Percentiles rank a stretch among this genome's conserved stretches.
Conservation (phyloP, 2,113 vertebrate species). For the Ictidomys tridecemlineatus region DNA sequence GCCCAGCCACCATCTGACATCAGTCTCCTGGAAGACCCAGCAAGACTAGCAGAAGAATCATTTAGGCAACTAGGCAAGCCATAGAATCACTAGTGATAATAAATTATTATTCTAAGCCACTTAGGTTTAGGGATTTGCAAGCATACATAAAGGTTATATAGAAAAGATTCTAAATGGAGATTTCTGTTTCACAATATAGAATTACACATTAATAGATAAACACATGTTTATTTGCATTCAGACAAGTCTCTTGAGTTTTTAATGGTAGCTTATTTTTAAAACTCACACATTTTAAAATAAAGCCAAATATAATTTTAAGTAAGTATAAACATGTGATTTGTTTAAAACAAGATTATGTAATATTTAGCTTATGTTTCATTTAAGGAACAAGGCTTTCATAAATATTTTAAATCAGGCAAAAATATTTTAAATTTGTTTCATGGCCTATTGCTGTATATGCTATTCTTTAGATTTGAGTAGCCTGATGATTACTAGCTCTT, state of each 20-base stretch:
- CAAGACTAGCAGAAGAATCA: neutral
- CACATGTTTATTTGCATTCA: neutral
- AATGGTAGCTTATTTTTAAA: neutral
- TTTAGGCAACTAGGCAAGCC: neutral
- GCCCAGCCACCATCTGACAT: no score
- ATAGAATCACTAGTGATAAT: neutral
- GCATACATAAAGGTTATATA: neutral
- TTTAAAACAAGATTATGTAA: slow-evolving; percentile 1
- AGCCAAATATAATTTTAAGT: neutral
- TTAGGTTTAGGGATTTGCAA: neutral
- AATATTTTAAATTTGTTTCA: slow-evolving; percentile 19
- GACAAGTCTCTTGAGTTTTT: neutral
- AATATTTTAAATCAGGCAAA: neutral
- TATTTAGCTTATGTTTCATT: neutral
- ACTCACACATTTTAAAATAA: slow-evolving; percentile 34
- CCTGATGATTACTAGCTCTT: neutral
- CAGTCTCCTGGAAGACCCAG: neutral
- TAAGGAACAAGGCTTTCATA: neutral
- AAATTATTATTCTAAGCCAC: neutral
- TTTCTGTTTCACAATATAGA: neutral
- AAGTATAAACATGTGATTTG: neutral
- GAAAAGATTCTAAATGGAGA: neutral
- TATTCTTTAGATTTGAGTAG: slow-evolving; percentile 8
- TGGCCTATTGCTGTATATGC: neutral
- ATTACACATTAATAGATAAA: neutral